A percentile compares a stretch with the other conserved stretches of the same genome.
Conservation (phyloP, 2,797 vertebrate genomes). For the Gadopsis marmoratus region DNA sequence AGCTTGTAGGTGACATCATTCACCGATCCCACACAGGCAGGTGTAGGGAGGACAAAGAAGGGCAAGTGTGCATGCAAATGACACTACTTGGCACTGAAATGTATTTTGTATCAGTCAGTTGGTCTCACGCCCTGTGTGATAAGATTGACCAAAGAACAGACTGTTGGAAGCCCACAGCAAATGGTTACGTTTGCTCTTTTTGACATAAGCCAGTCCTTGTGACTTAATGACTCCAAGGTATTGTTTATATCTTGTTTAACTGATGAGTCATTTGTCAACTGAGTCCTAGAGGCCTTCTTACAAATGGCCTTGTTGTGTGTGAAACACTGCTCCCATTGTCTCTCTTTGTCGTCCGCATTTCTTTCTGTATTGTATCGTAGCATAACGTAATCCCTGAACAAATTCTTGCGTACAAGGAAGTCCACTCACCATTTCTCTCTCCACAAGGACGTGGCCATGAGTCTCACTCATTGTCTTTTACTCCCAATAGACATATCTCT, state of each 20-base stretch:
- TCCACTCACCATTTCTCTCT: slow-evolving; percentile 68
- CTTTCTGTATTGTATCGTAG: slow-evolving; percentile 77
- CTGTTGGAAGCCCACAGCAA: slow-evolving; percentile 9
- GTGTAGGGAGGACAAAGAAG: slow-evolving; percentile 27
- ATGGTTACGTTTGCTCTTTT: slow-evolving; percentile 22
- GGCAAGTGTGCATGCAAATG: slow-evolving; percentile 67
- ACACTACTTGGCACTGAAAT: slow-evolving; percentile 27
- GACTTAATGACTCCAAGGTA: slow-evolving; percentile 27
- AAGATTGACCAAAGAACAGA: slow-evolving; percentile 13
- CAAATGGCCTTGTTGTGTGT: slow-evolving; percentile 58
- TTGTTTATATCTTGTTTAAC: slow-evolving; percentile 56
- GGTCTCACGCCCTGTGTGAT: slow-evolving; percentile 17
- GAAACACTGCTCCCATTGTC: slow-evolving; percentile 79
- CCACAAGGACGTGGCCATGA: slow-evolving; percentile 55
- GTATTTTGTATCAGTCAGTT: slow-evolving; percentile 21
- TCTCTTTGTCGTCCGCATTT: slow-evolving; percentile 45
- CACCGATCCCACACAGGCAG: slow-evolving; percentile 35
- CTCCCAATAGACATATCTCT: slow-evolving; percentile 41
- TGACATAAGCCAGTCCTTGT: slow-evolving; percentile 4
- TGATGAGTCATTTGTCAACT: slow-evolving; percentile 68
- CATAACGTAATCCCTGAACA: slow-evolving; percentile 76
- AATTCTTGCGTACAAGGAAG: slow-evolving; percentile 75
- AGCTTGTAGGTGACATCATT: slow-evolving; percentile 50
- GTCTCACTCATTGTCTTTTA: slow-evolving; percentile 43
- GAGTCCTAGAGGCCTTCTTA: slow-evolving; percentile 32